A percentile compares a stretch with the other conserved stretches of the same genome.
Evolutionary conservation across 1,140 invertebrate species (phyloP).

Genomic region (Campoletis sonorensis): DNA sequence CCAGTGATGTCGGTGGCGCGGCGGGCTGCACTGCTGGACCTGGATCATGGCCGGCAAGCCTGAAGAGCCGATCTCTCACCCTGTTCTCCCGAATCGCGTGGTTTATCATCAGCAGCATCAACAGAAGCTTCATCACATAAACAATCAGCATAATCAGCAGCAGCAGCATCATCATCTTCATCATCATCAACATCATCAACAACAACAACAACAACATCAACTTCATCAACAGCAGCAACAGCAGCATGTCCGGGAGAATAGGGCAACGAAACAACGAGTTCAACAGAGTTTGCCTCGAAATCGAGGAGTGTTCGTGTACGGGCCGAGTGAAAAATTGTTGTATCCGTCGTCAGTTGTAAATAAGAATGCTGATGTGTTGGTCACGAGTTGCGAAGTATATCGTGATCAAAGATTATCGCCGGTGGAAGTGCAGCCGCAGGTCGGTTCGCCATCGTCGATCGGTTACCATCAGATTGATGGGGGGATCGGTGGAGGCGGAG

Average conservation of each 20-base stretch:
- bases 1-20: slow-evolving; percentile 76
- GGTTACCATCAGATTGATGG: background rate
- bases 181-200: slow-evolving; percentile 42
- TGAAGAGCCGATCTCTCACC: slow-evolving; percentile 74
- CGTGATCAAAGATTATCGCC: background rate
- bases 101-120: slow-evolving; percentile 68
- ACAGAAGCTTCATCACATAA: slow-evolving; percentile 38
- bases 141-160: slow-evolving; percentile 38
- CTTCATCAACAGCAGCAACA: slow-evolving; percentile 4
- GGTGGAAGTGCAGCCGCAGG: background rate
- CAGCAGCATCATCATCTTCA: slow-evolving; percentile 32
- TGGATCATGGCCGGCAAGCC: slow-evolving; percentile 78
- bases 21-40: slow-evolving; percentile 75
- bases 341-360: background rate
- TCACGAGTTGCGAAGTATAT: background rate
- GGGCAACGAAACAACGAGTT: background rate
- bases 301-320: background rate
- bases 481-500: background rate
- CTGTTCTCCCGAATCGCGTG: slow-evolving; percentile 71
- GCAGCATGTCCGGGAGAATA: slow-evolving; percentile 8
- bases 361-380: background rate
- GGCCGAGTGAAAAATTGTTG: background rate
- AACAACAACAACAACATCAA: background rate
- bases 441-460: background rate
- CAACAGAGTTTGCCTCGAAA: background rate